Evolutionary conservation across 2,113 vertebrate genomes (phyloP).

Genomic region (Willisornis vidua): DNA sequence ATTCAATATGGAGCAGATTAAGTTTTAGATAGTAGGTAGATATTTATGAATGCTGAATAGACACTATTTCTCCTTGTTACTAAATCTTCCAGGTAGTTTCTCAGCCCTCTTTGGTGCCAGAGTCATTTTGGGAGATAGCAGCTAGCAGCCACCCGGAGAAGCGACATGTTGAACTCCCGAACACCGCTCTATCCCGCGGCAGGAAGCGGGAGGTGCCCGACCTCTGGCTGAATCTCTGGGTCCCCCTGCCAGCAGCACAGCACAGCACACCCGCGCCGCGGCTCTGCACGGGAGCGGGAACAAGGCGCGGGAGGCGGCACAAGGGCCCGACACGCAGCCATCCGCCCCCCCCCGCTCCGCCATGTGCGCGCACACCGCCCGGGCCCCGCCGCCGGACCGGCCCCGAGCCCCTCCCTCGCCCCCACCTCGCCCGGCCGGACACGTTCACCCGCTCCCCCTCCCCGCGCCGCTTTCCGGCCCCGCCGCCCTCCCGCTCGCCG

Average conservation of each 20-base stretch:
- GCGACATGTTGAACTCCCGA: background rate
- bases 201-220: background rate
- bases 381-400: no score
- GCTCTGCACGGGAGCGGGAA: background rate
- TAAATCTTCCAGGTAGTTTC: background rate
- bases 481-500: no score
- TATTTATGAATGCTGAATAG: accelerated
- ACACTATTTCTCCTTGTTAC: background rate
- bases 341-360: background rate
- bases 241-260: conserved; percentile 45
- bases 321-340: background rate
- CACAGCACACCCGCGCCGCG: background rate
- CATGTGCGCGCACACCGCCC: no score
- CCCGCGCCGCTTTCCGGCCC: no score
- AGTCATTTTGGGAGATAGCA: accelerated
- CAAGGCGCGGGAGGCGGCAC: background rate
- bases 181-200: background rate
- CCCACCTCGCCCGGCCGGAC: no score
- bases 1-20: accelerated
- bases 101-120: background rate
- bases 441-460: no score
- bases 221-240: background rate
- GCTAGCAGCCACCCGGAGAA: background rate
- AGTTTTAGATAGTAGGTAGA: accelerated
- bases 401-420: no score